Evolutionary conservation across 2,113 vertebrate genomes (phyloP).

Genomic region (Choloepus hoffmanni): DNA sequence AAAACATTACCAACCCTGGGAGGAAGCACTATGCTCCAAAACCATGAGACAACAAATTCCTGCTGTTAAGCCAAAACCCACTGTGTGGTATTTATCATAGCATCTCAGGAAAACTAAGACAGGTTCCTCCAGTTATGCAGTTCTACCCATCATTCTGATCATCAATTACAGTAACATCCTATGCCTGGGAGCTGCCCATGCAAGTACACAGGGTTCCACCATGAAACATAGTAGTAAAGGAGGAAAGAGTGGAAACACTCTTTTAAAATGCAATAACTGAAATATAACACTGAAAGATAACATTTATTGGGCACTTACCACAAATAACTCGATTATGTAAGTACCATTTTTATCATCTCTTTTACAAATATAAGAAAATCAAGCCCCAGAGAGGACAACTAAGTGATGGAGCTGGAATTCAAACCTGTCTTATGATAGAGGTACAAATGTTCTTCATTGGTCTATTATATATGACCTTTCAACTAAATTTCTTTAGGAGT

Average conservation of each 20-base stretch:
- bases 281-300: slow-evolving; percentile 16
- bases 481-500: neutral
- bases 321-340: neutral
- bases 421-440: neutral
- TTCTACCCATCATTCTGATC: neutral
- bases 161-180: neutral
- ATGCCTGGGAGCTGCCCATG: neutral
- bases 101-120: no score
- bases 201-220: neutral
- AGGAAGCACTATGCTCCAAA: no score
- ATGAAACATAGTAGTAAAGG: slow-evolving; percentile 6
- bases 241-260: neutral
- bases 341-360: slow-evolving; percentile 21
- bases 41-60: no score
- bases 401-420: neutral
- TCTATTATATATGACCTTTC: neutral
- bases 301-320: neutral
- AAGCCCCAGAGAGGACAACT: neutral
- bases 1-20: no score
- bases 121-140: neutral
- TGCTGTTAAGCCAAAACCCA: no score
- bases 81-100: no score
- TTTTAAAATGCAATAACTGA: neutral
- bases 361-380: slow-evolving; percentile 30
- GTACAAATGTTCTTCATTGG: neutral